Base-by-base conservation (phyloP, 35 echinoderm and acorn worm genomes). In the Ophioderma brevispina region DNA sequence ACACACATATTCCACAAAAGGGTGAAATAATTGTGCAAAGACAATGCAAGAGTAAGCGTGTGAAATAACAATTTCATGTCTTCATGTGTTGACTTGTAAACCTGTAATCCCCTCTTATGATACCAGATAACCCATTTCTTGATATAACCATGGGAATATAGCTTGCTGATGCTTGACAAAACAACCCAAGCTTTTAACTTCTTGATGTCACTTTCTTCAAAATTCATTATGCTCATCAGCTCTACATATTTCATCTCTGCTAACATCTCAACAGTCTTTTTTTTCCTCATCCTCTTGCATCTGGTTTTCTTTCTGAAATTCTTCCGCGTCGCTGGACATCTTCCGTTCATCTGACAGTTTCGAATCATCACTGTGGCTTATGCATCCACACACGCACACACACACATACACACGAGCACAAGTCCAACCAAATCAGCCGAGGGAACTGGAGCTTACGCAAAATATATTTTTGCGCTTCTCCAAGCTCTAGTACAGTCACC, bases 21-120 rank as follows among this genome's bases (percentile, higher is more conserved):
- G 46, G 8, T 52, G 8, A 52, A 52, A n/a, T 8, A 46, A 46
- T 46, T 46, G 41, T 46, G 17, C 41, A 46, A 46, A 46, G 17
- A 8, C 4, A 8, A 46, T 46, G 17, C 41, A 46, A 46, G 41
- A 46, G 41, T 8, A 46, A 46, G 5, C 4, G 41, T 70, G 15
- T 70, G 10, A 70, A 70, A 70, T 25, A 70, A 70, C 59, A 70
- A 70, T 70, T 70, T 70, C 23, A 70, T 70, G 59, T 70, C n/a
- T 70, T 70, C 23, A 70, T 70, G 59, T 70, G 28, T 70, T 25
- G 17, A 70, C 59, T 70, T 25, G n/a, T 70, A 70, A 70, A 70
- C 59, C 41, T 70, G 59, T 30, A 70, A 70, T 70, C 59, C 59
- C 17, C 23, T 70, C 59, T 70, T 25, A 70, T 70, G 28, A 70